phyloP scores from a whole-genome alignment of 2,113 vertebrate species.

The Callocephalon fimbriatum region DNA sequence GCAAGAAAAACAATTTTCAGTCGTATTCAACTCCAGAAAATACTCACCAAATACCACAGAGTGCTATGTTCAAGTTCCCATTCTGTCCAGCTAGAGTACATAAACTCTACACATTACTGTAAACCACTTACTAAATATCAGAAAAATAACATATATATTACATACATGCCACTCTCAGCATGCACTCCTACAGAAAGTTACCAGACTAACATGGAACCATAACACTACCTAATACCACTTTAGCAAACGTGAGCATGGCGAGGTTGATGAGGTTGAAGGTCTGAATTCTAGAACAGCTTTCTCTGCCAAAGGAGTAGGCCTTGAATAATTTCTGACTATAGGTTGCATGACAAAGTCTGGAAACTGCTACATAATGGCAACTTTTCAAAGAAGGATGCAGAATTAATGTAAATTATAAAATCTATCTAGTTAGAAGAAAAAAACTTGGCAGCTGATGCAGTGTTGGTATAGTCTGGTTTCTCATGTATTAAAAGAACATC shows the following conservation, averaged over 20 bases:
- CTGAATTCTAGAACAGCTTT: neutral
- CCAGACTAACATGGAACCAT: neutral
- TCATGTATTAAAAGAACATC: neutral
- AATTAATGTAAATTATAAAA: neutral
- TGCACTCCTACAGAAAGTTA: neutral
- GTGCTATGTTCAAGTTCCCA: fast-evolving
- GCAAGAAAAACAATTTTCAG: neutral
- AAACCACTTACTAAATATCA: neutral
- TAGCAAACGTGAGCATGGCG: fast-evolving
- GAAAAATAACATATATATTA: fast-evolving
- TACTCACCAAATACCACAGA: neutral
- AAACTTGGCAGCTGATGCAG: neutral
- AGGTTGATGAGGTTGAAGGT: fast-evolving
- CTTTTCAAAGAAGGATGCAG: neutral
- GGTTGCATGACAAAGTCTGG: neutral
- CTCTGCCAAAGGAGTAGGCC: neutral
- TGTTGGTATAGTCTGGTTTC: neutral
- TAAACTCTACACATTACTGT: fast-evolving
- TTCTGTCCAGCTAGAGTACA: neutral
- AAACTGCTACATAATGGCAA: neutral
- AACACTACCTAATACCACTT: neutral
- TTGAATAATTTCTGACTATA: neutral
- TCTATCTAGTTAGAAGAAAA: neutral
- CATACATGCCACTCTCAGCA: neutral
- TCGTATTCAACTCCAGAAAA: neutral